Percentiles rank a stretch among this genome's conserved stretches.
Conservation (phyloP, 2,888 invertebrate species). For the Tetragonisca angustula region DNA sequence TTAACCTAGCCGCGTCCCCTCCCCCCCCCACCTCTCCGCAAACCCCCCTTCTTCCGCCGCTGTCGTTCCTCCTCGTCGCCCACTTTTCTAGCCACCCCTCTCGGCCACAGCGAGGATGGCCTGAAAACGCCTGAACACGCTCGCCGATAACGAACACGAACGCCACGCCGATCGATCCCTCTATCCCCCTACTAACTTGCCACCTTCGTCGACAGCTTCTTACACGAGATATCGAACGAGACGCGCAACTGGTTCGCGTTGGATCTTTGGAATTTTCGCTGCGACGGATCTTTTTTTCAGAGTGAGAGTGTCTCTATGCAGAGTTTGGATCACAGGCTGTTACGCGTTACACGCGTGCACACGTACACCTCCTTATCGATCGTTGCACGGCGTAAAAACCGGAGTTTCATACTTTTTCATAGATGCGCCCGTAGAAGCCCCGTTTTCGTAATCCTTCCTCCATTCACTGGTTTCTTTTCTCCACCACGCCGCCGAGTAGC, state of each 20-base stretch:
- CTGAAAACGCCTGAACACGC: conserved; percentile 28
- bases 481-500: too few species aligned
- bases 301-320: too few species aligned
- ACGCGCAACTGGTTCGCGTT: conserved; percentile 7
- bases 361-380: too few species aligned
- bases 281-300: too few species aligned
- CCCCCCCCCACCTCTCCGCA: neutral
- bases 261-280: neutral
- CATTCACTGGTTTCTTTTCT: too few species aligned
- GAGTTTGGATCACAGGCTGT: too few species aligned
- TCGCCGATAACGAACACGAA: neutral
- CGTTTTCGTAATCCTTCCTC: too few species aligned
- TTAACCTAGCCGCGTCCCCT: neutral
- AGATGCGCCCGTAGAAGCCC: too few species aligned
- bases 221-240: neutral
- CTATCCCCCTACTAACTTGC: neutral
- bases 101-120: conserved; percentile 21
- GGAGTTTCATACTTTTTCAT: too few species aligned
- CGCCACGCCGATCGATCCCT: conserved; percentile 21
- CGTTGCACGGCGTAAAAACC: too few species aligned
- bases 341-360: too few species aligned
- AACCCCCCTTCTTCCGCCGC: neutral
- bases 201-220: neutral
- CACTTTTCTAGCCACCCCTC: conserved; percentile 14
- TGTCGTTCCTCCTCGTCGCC: too few species aligned